Base-by-base conservation (phyloP, 2,888 invertebrate species). In the Orthonychiurus folsomi region DNA sequence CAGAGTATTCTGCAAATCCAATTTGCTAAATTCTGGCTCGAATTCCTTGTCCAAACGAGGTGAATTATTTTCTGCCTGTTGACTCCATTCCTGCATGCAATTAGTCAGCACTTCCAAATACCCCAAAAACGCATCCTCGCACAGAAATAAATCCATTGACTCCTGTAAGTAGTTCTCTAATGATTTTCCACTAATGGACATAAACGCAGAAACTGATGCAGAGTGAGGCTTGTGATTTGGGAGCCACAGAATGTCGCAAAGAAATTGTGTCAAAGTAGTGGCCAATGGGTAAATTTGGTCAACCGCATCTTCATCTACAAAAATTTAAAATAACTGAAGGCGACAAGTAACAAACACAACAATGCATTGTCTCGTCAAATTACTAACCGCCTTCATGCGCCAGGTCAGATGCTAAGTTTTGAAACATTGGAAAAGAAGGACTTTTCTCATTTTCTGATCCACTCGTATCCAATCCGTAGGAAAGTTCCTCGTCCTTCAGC, bases 171-270 rank as follows among this genome's bases (percentile, higher is more conserved):
- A 72, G 37, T 70, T 69, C 64, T 72, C 72, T 50, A 72, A 63
- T 3, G 72, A 71, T 60, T 71, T 71, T 12, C 72, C 72, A 63
- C 69, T 70, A 24, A 72, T 69, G 50, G 70, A 68, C 66, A 72
- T 66, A 62, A 72, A 71, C 15, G 72, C 68, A 1, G 69, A 64
- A 3, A 72, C 68, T 12, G 72, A 71, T 23, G 69, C 68, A 21
- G 68, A 60, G 48, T 72, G 70, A 59, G 72, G 72, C 26, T 70
- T 63, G 60, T 70, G 70, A 28, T 68, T 66, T 23, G 69, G 70
- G 21, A 73, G 64, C 72, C 72, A 73, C 0, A 73, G 56, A 18
- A 73, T 71, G 54, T 73, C 72, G 61, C 72, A 73, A 9, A 73
- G 62, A 0, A 73, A 63, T 54, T 71, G 69, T 12, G 70, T 71